Evolutionary conservation across 1,140 invertebrate genomes (phyloP).

Genomic region (Harpegnathos saltator): DNA sequence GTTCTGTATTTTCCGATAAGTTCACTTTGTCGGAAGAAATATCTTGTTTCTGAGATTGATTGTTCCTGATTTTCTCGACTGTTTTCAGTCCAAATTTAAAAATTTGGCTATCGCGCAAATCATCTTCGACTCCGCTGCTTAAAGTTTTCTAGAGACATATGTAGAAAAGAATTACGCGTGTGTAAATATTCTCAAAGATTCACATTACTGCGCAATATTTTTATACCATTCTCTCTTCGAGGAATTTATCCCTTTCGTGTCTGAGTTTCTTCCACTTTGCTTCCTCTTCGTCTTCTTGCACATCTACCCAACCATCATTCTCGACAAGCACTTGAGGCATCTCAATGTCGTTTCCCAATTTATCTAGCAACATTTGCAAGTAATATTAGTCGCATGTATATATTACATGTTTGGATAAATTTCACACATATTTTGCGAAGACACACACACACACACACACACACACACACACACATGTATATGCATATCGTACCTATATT

Average conservation of each 20-base stretch:
- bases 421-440: too few species aligned
- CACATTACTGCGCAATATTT: constrained; percentile 9
- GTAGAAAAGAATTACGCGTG: constrained; percentile 32
- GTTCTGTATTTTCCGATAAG: constrained; percentile 11
- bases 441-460: constrained; percentile 12
- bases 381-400: background rate
- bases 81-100: constrained; percentile 81
- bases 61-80: constrained; percentile 70
- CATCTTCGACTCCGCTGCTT: constrained; percentile 72
- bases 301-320: constrained; percentile 85
- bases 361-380: constrained; percentile 73
- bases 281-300: constrained; percentile 89
- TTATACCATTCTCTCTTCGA: constrained; percentile 86
- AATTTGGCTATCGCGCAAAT: constrained; percentile 78
- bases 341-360: constrained; percentile 76
- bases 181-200: constrained; percentile 14
- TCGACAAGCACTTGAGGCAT: constrained; percentile 77
- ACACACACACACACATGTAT: constrained; percentile 6
- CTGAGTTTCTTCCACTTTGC: constrained; percentile 89
- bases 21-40: background rate
- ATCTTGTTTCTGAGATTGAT: constrained; percentile 26
- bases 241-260: constrained; percentile 89
- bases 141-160: constrained; percentile 69
- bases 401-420: constrained; percentile 50
- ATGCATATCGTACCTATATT: constrained; percentile 88